These are phyloP conservation scores for Mamestra brassicae DNA, from an alignment of 2,888 invertebrate species.

Conservation along the genomic window DNA sequence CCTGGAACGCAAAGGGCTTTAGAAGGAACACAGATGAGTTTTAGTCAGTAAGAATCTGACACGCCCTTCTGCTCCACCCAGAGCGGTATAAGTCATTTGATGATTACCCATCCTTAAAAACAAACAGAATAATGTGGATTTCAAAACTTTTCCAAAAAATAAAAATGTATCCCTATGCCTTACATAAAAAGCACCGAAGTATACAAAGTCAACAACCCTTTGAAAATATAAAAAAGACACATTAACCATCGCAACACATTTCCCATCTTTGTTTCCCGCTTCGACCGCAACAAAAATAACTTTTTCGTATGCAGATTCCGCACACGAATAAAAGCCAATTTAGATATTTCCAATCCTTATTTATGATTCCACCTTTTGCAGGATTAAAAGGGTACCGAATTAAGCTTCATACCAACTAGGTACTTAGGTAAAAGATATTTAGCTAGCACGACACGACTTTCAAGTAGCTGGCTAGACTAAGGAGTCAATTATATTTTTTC, in stretches of 20 bases:
- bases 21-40: no score
- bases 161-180: no score
- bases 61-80: no score
- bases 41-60: no score
- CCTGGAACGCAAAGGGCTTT: no score
- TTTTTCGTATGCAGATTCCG: slow-evolving; percentile 45
- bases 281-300: slow-evolving; percentile 41
- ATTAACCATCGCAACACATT: not conserved
- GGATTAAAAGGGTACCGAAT: slow-evolving; percentile 66
- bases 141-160: no score
- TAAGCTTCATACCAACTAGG: slow-evolving; percentile 47
- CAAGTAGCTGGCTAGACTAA: not conserved
- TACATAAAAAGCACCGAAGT: no score
- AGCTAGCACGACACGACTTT: slow-evolving; percentile 38
- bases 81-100: no score
- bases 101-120: no score
- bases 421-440: slow-evolving; percentile 32
- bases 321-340: slow-evolving; percentile 57
- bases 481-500: no score
- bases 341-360: slow-evolving; percentile 66
- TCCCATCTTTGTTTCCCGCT: slow-evolving; percentile 31
- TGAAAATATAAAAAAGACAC: not conserved
- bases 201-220: not conserved
- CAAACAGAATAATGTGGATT: no score
- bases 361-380: slow-evolving; percentile 64